Evolutionary conservation across 2,888 invertebrate genomes (phyloP), one percentile per base, ranked within the genome.

Genomic region (Drosophila maculinotata): DNA sequence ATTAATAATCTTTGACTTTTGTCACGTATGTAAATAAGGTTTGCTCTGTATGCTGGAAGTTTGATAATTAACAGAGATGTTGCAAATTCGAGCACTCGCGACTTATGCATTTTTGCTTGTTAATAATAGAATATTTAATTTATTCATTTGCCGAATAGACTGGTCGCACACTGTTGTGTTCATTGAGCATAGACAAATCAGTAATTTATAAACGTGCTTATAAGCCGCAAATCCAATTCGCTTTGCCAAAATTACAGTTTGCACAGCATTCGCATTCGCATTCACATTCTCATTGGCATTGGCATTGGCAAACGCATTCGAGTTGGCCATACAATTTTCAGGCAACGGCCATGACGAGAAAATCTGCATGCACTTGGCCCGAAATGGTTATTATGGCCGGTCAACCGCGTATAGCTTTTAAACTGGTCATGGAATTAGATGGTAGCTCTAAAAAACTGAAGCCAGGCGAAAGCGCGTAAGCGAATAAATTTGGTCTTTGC

Each of bases 121-220:
- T 48, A 71, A 76, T 66, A 72, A 51, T 78, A 31, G 60, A 64
- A 76, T 71, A 82, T 79, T 69, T 79, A 76, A 78, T 83, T 79
- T 83, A 86, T 86, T 79, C 76, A 86, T 86, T 72, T 62, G 71
- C 48, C 54, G 48, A 65, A 79, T 57, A 66, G 72, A 52, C 52
- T 58, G 35, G 26, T 20, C 39, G 35, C 39, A 26, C 45, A 15
- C 25, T 33, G 33, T 41, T 12, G 23, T 31, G 36, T 39, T 45
- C 52, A 45, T 31, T 52, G 54, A 47, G 48, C 73, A 64, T 54
- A 54, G 64, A 54, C 68, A 86, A 63, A 83, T 86, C 69, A 79
- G 83, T 82, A 86, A 80, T 86, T 80, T 86, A 80, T 80, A 80
- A 79, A 80, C 80, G 83, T 79, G 86, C 79, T 72, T 63, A 79